Conservation (phyloP, 2,113 vertebrate genomes). For the Sigmodon hispidus region DNA sequence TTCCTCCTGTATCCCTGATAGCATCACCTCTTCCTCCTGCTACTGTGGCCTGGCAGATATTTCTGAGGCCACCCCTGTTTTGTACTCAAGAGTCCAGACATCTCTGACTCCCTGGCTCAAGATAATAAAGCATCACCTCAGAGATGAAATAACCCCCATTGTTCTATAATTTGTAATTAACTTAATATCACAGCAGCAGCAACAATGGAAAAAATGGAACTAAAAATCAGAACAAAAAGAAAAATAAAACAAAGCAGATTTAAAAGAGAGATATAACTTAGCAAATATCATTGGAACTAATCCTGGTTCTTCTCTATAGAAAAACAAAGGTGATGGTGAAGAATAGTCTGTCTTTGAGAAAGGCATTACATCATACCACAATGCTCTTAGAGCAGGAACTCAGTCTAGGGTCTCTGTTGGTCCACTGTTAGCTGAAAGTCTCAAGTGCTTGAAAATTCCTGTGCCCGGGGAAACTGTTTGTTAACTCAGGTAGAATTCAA, state of each 20-base stretch:
- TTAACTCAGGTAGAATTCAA: neutral
- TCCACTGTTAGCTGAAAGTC: neutral
- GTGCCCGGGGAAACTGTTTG: too few species aligned
- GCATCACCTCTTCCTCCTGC: neutral
- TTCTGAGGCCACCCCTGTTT: neutral
- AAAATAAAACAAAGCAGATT: slow-evolving; percentile 9
- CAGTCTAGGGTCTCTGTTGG: neutral
- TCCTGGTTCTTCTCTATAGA: neutral
- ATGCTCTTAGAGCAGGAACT: neutral
- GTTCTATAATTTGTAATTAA: neutral
- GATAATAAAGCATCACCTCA: neutral
- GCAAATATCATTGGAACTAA: neutral
- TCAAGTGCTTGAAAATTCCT: neutral
- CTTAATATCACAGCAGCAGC: neutral
- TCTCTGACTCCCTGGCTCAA: neutral
- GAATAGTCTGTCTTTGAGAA: neutral
- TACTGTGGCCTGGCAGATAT: neutral
- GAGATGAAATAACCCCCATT: neutral
- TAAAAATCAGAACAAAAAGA: slow-evolving; percentile 1
- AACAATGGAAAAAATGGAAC: neutral
- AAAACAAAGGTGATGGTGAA: neutral
- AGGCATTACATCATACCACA: neutral
- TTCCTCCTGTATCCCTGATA: neutral
- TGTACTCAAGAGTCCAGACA: neutral
- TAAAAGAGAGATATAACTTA: slow-evolving; percentile 1